Evolutionary conservation across 2,888 invertebrate genomes (phyloP).

Genomic region (Caenorhabditis auriculariae): DNA sequence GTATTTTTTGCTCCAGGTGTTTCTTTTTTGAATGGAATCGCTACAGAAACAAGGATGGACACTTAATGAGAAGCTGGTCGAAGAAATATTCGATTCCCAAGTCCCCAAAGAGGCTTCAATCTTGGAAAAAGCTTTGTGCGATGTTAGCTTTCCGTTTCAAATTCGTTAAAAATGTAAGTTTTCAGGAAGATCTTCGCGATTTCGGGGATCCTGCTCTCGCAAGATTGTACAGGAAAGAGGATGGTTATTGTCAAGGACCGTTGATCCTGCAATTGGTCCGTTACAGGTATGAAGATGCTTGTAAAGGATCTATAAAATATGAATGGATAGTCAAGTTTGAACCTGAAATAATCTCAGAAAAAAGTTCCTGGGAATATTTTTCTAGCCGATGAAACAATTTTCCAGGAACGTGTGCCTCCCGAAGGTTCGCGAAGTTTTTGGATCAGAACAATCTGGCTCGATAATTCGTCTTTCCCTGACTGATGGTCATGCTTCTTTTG

Average conservation of each 20-base stretch:
- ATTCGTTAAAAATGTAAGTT: neutral
- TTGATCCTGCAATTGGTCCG: constrained; percentile 25
- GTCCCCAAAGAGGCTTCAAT: constrained; percentile 9
- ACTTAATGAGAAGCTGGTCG: constrained; percentile 13
- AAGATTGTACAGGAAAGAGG: constrained; percentile 13
- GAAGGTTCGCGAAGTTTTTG: constrained; percentile 16
- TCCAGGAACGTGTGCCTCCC: constrained; percentile 9
- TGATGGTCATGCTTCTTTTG: constrained; percentile 27
- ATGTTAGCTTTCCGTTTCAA: constrained; percentile 4
- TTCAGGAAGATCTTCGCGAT: constrained; percentile 22
- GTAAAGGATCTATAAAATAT: too few species aligned
- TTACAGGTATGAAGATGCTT: constrained; percentile 21
- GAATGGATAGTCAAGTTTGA: too few species aligned
- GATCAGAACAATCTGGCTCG: constrained; percentile 5
- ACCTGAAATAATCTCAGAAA: too few species aligned
- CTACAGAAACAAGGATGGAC: constrained; percentile 27
- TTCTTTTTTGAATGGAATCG: constrained; percentile 23
- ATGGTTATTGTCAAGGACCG: constrained; percentile 9
- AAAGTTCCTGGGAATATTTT: too few species aligned
- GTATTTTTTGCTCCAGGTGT: too few species aligned
- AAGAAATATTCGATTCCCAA: constrained; percentile 9
- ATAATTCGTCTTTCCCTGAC: constrained; percentile 31
- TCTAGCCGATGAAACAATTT: too few species aligned
- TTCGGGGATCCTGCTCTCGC: constrained; percentile 17
- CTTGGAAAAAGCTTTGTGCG: constrained; percentile 13